A percentile compares a stretch with the other conserved stretches of the same genome.
These are phyloP conservation scores for Semnornis frantzii DNA, from an alignment of 2,113 vertebrate species.

Conservation along the genomic window DNA sequence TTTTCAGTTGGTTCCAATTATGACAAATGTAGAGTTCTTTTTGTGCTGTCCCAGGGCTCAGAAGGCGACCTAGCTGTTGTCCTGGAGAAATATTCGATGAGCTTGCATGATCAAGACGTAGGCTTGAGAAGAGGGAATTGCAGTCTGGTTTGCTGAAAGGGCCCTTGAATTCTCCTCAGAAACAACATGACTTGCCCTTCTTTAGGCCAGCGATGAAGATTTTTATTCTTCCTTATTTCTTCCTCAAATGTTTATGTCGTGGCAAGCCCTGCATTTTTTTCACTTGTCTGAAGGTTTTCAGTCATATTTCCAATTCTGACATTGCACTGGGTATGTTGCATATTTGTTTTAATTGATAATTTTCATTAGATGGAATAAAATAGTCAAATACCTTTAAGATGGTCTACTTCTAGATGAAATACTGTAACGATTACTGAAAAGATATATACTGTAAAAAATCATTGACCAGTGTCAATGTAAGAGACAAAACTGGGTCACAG, in stretches of 20 bases:
- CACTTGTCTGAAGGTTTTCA: not conserved
- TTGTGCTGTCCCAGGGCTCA: not conserved
- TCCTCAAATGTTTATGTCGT: not conserved
- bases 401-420: not conserved
- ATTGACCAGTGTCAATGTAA: not conserved
- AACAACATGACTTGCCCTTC: not conserved
- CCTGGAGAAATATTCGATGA: not conserved
- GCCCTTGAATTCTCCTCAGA: not conserved
- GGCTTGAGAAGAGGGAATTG: not conserved
- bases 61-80: not conserved
- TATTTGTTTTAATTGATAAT: not conserved
- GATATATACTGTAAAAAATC: not conserved
- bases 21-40: not conserved
- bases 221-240: not conserved
- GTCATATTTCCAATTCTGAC: not conserved
- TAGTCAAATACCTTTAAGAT: not conserved
- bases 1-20: slow-evolving; percentile 11
- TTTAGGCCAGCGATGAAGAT: not conserved
- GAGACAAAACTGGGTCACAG: not conserved
- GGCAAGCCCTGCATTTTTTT: not conserved
- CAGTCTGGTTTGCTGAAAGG: not conserved
- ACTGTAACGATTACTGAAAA: not conserved
- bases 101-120: not conserved
- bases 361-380: not conserved
- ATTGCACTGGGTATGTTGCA: not conserved